Conservation (phyloP, 2,113 vertebrate species). For the Callocephalon fimbriatum region DNA sequence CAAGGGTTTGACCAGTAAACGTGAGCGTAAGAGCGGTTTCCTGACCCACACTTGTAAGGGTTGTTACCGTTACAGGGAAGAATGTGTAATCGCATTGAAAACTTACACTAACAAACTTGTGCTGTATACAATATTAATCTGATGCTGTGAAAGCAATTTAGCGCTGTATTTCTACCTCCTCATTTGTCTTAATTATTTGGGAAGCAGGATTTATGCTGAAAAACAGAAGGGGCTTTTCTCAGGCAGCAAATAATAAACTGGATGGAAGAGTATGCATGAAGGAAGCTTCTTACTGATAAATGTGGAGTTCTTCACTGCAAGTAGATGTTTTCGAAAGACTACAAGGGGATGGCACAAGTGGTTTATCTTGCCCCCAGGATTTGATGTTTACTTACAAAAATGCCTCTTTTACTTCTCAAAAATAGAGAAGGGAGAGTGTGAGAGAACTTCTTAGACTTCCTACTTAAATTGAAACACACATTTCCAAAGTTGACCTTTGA, state of each 20-base stretch:
- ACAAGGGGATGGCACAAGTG: constrained; percentile 70
- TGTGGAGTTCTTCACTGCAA: constrained; percentile 78
- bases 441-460: constrained; percentile 34
- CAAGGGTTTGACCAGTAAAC: constrained; percentile 61
- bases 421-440: constrained; percentile 41
- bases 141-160: constrained; percentile 84
- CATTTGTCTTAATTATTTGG: constrained; percentile 85
- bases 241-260: constrained; percentile 78
- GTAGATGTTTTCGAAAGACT: constrained; percentile 43
- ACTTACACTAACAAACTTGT: constrained; percentile 75
- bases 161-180: constrained; percentile 86
- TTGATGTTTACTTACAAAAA: constrained; percentile 71
- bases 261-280: constrained; percentile 65
- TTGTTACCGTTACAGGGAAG: constrained; percentile 62
- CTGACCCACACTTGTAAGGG: constrained; percentile 43
- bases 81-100: constrained; percentile 69
- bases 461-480: constrained; percentile 22
- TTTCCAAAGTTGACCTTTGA: constrained; percentile 55
- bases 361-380: constrained; percentile 68
- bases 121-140: constrained; percentile 76
- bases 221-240: constrained; percentile 76
- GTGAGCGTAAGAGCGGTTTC: constrained; percentile 42
- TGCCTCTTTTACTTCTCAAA: constrained; percentile 54
- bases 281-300: constrained; percentile 74
- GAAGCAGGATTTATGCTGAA: constrained; percentile 76